These are phyloP conservation scores for Pipistrellus nathusii DNA, from an alignment of 2,797 vertebrate genomes.

Conservation along the genomic window DNA sequence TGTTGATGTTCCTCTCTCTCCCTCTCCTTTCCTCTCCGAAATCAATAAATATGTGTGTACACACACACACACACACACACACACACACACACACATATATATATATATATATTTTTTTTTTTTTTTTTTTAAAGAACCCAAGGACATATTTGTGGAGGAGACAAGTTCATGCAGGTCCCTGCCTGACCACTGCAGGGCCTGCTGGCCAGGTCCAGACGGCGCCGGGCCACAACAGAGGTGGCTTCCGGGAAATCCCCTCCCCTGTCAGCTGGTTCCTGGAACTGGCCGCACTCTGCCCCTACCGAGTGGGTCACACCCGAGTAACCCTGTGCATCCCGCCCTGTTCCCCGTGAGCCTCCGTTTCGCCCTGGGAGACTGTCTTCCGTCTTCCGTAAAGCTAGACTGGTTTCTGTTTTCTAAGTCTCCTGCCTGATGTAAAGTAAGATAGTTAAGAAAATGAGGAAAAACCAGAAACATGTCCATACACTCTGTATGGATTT, in stretches of 20 bases:
- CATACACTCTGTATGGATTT: not conserved
- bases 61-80: too few relatives aligned
- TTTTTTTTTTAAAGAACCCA: not conserved
- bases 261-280: not conserved
- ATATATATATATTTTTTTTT: too few relatives aligned
- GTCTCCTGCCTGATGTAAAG: not conserved
- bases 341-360: not conserved
- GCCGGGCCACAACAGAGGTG: not conserved
- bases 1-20: too few relatives aligned
- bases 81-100: too few relatives aligned
- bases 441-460: not conserved
- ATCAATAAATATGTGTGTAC: too few relatives aligned
- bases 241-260: not conserved
- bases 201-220: not conserved
- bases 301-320: not conserved
- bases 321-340: not conserved
- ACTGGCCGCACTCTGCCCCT: not conserved
- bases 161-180: not conserved
- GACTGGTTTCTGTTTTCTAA: not conserved
- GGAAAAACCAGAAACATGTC: constrained; percentile 29
- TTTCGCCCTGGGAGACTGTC: not conserved
- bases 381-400: not conserved
- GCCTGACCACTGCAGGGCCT: not conserved
- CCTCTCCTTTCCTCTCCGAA: too few relatives aligned
- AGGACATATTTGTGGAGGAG: not conserved